Percentiles rank a stretch among this genome's conserved stretches.
Evolutionary conservation across 2,797 vertebrate genomes (phyloP).

Genomic region (Lagorchestes hirsutus): DNA sequence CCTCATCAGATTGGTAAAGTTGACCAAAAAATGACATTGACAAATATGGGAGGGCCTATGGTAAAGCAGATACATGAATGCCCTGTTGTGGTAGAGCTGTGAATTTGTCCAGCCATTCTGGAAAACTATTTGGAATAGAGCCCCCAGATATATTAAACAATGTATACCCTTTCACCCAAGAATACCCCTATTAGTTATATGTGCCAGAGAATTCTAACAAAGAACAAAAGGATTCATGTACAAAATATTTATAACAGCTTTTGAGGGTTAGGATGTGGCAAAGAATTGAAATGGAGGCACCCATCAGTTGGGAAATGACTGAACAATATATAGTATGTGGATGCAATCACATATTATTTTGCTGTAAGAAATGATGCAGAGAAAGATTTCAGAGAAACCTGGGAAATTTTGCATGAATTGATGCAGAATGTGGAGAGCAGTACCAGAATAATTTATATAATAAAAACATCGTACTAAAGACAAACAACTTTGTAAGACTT

Average conservation of each 20-base stretch:
- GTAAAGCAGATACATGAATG: not conserved
- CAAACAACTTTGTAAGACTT: not conserved
- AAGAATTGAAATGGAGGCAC: not conserved
- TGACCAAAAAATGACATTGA: not conserved
- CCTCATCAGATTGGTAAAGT: not conserved
- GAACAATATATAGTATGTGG: not conserved
- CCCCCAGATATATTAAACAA: not conserved
- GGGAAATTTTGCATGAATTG: not conserved
- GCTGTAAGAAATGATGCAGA: not conserved
- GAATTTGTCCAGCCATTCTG: not conserved
- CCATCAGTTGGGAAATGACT: not conserved
- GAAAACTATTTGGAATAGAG: not conserved
- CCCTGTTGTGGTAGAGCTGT: not conserved
- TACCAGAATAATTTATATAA: not conserved
- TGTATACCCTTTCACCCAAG: not conserved
- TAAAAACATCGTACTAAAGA: not conserved
- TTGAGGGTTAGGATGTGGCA: not conserved
- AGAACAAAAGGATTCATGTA: not conserved
- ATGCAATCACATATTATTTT: not conserved
- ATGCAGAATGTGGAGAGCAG: not conserved
- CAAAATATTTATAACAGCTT: not conserved
- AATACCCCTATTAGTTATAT: not conserved
- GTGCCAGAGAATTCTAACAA: not conserved
- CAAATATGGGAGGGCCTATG: not conserved
- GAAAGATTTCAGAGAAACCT: not conserved